A percentile compares a stretch with the other conserved stretches of the same genome.
Conservation (phyloP, 1,140 invertebrate species). For the Euborellia annulipes region DNA sequence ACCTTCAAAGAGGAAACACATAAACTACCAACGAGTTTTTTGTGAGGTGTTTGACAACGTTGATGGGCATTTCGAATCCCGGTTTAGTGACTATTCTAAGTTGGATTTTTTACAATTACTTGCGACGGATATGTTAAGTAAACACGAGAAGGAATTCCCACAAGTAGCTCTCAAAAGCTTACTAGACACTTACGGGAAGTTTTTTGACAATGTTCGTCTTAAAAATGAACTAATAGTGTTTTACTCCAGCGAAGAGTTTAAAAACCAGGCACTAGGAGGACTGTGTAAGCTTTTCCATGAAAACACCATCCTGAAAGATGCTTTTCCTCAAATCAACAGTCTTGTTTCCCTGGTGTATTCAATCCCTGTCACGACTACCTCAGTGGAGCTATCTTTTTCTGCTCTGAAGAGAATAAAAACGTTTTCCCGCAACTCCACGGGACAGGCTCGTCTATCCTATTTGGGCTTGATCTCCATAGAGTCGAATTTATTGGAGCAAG, state of each 20-base stretch:
- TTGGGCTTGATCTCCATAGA: no score
- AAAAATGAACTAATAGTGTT: background rate
- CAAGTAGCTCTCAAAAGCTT: background rate
- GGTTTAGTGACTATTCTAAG: background rate
- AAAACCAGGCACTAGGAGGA: background rate
- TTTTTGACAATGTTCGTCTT: background rate
- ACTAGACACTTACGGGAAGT: background rate
- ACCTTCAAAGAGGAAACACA: background rate
- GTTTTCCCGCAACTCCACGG: background rate
- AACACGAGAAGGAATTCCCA: no score
- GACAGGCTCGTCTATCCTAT: background rate
- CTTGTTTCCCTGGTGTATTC: background rate
- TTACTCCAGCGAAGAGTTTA: background rate
- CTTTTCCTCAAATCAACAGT: background rate
- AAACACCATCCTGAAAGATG: background rate
- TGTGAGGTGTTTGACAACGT: conserved; percentile 5
- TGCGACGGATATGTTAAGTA: background rate
- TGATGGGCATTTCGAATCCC: background rate
- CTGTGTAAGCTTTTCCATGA: background rate
- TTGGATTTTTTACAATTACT: background rate
- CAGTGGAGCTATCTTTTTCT: background rate
- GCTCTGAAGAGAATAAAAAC: background rate
- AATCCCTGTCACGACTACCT: background rate
- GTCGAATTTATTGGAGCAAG: no score
- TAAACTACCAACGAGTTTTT: background rate